These are phyloP conservation scores for human (Homo sapiens) DNA, from an alignment of 2,113 vertebrate species.

Conservation along the genomic window DNA sequence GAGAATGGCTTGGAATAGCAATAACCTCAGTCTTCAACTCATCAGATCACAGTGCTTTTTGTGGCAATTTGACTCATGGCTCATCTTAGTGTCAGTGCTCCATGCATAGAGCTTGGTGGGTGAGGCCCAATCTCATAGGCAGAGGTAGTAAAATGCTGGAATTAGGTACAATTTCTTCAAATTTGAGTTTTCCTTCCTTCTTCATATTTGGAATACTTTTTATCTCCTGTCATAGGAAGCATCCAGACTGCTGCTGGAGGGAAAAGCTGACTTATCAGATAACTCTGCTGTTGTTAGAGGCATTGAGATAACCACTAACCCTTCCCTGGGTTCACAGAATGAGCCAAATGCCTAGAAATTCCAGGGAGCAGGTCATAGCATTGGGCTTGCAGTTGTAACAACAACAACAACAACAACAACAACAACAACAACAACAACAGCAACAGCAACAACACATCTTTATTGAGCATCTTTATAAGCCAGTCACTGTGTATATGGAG, in stretches of 20 bases:
- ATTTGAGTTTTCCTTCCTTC: neutral
- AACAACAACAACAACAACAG: too few species aligned
- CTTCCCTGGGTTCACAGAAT: neutral
- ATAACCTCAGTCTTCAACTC: neutral
- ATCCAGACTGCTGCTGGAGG: neutral
- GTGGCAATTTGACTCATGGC: neutral
- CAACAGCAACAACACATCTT: neutral
- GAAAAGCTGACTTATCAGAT: neutral
- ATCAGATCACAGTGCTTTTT: neutral
- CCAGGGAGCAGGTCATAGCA: neutral
- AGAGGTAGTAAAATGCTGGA: neutral
- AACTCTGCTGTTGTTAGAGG: neutral
- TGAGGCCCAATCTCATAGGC: neutral
- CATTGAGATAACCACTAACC: neutral
- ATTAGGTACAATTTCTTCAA: neutral
- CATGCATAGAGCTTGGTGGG: neutral
- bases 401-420: rapidly evolving
- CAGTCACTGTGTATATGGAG: neutral
- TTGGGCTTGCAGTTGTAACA: neutral
- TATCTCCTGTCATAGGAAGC: neutral
- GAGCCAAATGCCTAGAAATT: neutral
- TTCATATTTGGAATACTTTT: neutral
- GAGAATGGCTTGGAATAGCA: neutral
- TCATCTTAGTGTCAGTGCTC: neutral
- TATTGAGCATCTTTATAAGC: neutral